phyloP scores from a whole-genome alignment of 2,888 invertebrate species.

The Cryptus armator region DNA sequence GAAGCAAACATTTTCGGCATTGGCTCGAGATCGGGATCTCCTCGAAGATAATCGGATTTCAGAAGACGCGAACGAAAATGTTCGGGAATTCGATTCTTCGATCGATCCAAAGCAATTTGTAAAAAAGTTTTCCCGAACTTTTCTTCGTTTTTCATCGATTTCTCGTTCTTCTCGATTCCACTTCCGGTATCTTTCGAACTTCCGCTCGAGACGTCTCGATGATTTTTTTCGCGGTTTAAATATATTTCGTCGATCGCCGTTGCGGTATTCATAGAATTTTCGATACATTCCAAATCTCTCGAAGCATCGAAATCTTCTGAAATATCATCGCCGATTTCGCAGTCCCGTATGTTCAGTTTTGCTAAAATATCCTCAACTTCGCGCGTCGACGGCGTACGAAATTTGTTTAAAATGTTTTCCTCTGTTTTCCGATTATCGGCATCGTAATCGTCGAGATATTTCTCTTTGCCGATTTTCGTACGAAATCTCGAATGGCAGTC shows the following conservation, averaged over 20 bases:
- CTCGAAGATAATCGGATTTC: constrained; percentile 75
- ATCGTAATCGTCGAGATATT: constrained; percentile 33
- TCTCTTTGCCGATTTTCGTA: not conserved
- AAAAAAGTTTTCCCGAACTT: constrained; percentile 60
- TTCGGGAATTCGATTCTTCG: constrained; percentile 59
- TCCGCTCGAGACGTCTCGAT: not conserved
- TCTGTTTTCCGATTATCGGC: not conserved
- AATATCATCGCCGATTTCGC: constrained; percentile 10
- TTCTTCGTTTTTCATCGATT: constrained; percentile 50
- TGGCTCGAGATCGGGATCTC: constrained; percentile 71
- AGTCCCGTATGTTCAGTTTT: constrained; percentile 63
- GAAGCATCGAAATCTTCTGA: constrained; percentile 9
- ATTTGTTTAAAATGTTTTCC: not conserved
- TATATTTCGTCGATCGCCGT: not conserved
- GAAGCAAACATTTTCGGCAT: constrained; percentile 49
- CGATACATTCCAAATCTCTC: constrained; percentile 4
- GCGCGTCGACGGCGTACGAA: constrained; percentile 50
- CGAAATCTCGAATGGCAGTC: not conserved
- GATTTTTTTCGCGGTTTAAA: not conserved
- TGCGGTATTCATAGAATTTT: not conserved
- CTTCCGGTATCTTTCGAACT: constrained; percentile 26
- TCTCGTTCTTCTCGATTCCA: constrained; percentile 8
- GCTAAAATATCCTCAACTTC: constrained; percentile 69
- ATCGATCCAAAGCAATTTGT: constrained; percentile 65
- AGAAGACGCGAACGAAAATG: constrained; percentile 70